These are phyloP conservation scores for Diadophis punctatus DNA, from an alignment of 2,113 vertebrate species.

Conservation along the genomic window DNA sequence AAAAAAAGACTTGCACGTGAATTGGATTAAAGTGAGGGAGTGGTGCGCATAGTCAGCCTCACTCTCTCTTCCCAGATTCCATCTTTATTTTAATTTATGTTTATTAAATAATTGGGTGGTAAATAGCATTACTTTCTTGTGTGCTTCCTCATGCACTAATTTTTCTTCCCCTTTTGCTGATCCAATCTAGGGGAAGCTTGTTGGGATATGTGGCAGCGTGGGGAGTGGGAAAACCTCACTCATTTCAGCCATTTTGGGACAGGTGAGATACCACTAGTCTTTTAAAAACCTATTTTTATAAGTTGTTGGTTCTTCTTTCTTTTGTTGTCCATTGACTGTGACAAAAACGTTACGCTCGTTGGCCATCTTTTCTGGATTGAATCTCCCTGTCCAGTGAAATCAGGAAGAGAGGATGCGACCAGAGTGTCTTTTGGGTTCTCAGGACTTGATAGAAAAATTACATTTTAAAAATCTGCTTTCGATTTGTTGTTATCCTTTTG, in stretches of 20 bases:
- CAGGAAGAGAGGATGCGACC: background rate
- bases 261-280: slow-evolving; percentile 72
- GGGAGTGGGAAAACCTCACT: slow-evolving; percentile 92
- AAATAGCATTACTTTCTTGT: background rate
- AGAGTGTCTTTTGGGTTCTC: background rate
- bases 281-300: background rate
- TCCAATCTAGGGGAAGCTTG: slow-evolving; percentile 78
- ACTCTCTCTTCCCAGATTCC: too few species aligned
- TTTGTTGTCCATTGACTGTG: too few species aligned
- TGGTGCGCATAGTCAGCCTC: too few species aligned
- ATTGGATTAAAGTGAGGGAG: too few species aligned
- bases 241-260: slow-evolving; percentile 87
- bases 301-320: background rate
- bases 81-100: too few species aligned
- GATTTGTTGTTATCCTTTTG: background rate
- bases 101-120: background rate
- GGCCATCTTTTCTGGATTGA: background rate
- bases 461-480: background rate
- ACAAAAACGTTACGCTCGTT: background rate
- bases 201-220: slow-evolving; percentile 91
- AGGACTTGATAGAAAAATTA: background rate
- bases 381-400: background rate
- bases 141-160: background rate
- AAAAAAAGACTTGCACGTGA: too few species aligned
- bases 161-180: slow-evolving; percentile 8